Conservation (phyloP, 2,797 vertebrate species). For the Girardinus metallicus region DNA sequence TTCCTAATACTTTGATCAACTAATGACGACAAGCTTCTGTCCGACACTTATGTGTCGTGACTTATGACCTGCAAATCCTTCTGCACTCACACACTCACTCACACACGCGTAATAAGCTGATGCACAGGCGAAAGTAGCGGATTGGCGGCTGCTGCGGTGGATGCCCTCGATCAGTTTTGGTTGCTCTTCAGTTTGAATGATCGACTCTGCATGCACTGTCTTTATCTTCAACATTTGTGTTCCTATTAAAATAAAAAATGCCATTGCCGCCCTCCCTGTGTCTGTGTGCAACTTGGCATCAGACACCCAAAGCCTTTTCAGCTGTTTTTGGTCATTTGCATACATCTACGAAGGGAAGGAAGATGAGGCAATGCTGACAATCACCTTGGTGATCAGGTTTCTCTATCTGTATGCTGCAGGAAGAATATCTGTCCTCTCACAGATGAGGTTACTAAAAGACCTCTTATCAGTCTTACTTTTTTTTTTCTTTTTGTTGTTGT, state of each 20-base stretch:
- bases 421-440: constrained; percentile 20
- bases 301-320: constrained; percentile 43
- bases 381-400: constrained; percentile 16
- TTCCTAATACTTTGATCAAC: constrained; percentile 62
- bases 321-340: constrained; percentile 59
- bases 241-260: constrained; percentile 58
- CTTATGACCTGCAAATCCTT: constrained; percentile 42
- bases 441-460: constrained; percentile 29
- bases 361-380: constrained; percentile 52
- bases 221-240: constrained; percentile 54
- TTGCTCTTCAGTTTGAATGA: constrained; percentile 49
- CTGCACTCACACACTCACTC: constrained; percentile 13
- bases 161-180: constrained; percentile 49
- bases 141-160: constrained; percentile 25
- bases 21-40: constrained; percentile 22
- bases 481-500: background rate
- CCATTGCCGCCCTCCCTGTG: constrained; percentile 51
- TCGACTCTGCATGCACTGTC: constrained; percentile 32
- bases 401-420: constrained; percentile 20
- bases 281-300: constrained; percentile 42
- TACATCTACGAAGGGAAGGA: constrained; percentile 54
- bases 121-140: constrained; percentile 22
- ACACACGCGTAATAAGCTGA: constrained; percentile 43
- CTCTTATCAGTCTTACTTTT: constrained; percentile 36
- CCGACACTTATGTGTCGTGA: constrained; percentile 55